Evolutionary conservation across 1,140 invertebrate genomes (phyloP).

Genomic region (Sweltsa coloradensis): DNA sequence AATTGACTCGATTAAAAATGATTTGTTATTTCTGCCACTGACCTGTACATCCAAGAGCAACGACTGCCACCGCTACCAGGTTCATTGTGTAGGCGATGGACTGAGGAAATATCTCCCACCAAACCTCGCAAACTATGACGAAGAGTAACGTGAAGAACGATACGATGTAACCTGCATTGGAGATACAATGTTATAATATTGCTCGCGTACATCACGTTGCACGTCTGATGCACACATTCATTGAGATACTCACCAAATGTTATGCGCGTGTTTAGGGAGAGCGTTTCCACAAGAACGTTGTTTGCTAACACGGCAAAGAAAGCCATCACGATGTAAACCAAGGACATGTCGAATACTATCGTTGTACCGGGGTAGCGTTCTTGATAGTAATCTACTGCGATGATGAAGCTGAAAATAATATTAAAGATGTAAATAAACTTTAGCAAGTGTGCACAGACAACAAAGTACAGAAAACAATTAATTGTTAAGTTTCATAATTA

Average conservation of each 20-base stretch:
- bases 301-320: constrained; percentile 76
- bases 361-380: constrained; percentile 65
- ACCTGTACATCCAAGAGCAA: constrained; percentile 81
- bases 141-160: constrained; percentile 70
- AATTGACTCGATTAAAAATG: no score
- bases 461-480: constrained; percentile 13
- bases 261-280: constrained; percentile 69
- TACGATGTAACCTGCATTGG: constrained; percentile 67
- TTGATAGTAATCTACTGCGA: constrained; percentile 83
- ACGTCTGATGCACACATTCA: no score
- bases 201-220: no score
- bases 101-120: constrained; percentile 60
- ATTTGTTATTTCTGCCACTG: no score
- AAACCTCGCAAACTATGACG: constrained; percentile 72
- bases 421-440: constrained; percentile 12
- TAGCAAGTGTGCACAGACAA: no score
- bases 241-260: constrained; percentile 55
- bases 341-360: constrained; percentile 84
- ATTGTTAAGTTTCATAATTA: neutral
- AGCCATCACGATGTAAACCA: constrained; percentile 77
- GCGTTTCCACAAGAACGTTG: constrained; percentile 72
- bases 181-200: constrained; percentile 16
- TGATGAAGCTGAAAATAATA: constrained; percentile 60
- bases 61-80: constrained; percentile 67
- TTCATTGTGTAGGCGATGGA: constrained; percentile 67